Evolutionary conservation across 2,888 invertebrate species (phyloP), one percentile per base, ranked within the genome.

Genomic region (Tanaodytes sp.): DNA sequence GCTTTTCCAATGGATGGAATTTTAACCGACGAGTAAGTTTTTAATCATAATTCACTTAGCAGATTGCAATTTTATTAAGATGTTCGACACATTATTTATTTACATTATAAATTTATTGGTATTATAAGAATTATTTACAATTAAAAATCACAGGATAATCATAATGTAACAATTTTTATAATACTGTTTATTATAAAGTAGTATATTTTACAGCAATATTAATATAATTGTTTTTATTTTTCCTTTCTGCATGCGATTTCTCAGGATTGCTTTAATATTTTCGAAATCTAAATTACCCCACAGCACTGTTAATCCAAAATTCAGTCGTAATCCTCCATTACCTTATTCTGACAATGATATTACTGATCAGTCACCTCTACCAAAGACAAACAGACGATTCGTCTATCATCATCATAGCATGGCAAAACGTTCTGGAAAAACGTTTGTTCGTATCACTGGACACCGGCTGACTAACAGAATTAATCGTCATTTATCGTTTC

Each of bases 11-110:
- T 83, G 1, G 88, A 88, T 59, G 86, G 83, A 69, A 80, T 85
- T 6, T 81, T 86, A 8, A 82, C 86, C 46, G 90, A 91, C 79
- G 90, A 91, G 91, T 91, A 85, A 90, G 91, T 90, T 23, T 23
- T 23, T 8, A 23, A n/a, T n/a, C n/a, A n/a, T n/a, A n/a, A n/a
- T n/a, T n/a, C n/a, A n/a, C n/a, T n/a, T n/a, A n/a, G n/a, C n/a
- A n/a, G n/a, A n/a, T n/a, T n/a, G n/a, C n/a, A n/a, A n/a, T n/a
- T n/a, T n/a, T n/a, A n/a, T n/a, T n/a, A n/a, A n/a, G n/a, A n/a
- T n/a, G n/a, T n/a, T n/a, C n/a, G n/a, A n/a, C n/a, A n/a, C n/a
- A n/a, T n/a, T n/a, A n/a, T n/a, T n/a, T n/a, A n/a, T n/a, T n/a
- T n/a, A n/a, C n/a, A n/a, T n/a, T n/a, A n/a, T n/a, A n/a, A n/a